phyloP scores from a whole-genome alignment of 1,140 invertebrate species.

The Drosophila elegans region DNA sequence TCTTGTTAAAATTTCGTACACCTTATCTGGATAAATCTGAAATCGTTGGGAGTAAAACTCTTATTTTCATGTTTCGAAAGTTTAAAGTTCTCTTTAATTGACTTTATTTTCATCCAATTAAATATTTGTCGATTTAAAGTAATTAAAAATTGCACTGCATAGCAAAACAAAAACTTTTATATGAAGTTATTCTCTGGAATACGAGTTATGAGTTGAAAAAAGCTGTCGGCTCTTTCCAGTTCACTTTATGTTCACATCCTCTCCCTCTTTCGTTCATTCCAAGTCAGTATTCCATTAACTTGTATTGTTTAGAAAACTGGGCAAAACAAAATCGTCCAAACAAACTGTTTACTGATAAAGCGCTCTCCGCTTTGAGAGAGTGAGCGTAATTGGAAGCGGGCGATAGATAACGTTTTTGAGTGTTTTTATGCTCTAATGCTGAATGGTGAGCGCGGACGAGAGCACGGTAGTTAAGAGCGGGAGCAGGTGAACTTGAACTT shows the following conservation, averaged over 20 bases:
- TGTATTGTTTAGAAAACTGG: constrained; percentile 38
- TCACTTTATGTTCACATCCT: background rate
- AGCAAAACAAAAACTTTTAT: too few species aligned
- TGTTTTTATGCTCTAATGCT: constrained; percentile 17
- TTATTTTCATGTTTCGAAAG: too few species aligned
- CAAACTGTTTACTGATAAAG: background rate
- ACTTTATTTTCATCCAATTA: too few species aligned
- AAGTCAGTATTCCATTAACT: background rate
- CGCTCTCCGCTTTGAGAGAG: background rate
- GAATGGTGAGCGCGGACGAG: background rate
- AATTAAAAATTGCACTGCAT: too few species aligned
- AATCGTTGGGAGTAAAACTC: too few species aligned
- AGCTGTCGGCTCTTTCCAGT: background rate
- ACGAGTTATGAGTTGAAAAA: background rate
- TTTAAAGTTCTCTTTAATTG: too few species aligned
- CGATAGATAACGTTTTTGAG: constrained; percentile 5
- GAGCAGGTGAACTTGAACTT: constrained; percentile 31
- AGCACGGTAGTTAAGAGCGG: constrained; percentile 19
- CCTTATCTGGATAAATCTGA: too few species aligned
- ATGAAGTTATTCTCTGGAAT: background rate
- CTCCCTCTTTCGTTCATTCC: background rate
- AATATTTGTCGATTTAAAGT: too few species aligned
- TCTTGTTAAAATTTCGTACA: too few species aligned
- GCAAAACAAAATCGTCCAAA: constrained; percentile 37
- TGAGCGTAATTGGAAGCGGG: constrained; percentile 3